Percentiles rank a stretch among this genome's conserved stretches.
Conservation (phyloP, 2,113 vertebrate genomes). For the Empidonax alnorum region DNA sequence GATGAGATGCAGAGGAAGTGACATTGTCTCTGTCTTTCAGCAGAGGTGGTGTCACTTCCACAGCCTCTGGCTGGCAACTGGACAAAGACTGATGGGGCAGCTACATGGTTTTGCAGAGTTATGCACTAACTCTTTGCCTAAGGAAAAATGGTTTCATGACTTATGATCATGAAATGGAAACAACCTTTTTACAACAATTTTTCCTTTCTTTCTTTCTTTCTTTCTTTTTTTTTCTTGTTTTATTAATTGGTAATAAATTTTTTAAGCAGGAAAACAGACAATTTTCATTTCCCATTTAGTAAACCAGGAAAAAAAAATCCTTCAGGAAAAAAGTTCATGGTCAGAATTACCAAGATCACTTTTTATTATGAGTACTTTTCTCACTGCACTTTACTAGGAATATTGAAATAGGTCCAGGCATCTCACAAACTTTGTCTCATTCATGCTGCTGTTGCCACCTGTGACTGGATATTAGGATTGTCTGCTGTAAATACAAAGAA, state of each 20-base stretch:
- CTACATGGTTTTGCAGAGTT: not conserved
- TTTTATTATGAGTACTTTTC: not conserved
- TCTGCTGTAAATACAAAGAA: not conserved
- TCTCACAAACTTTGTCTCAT: not conserved
- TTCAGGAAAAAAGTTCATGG: not conserved
- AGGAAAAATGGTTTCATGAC: not conserved
- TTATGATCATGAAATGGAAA: not conserved
- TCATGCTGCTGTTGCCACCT: not conserved
- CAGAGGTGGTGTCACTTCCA: not conserved
- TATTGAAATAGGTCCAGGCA: not conserved
- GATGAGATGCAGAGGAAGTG: not conserved
- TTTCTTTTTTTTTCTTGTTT: not conserved
- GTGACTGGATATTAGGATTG: not conserved
- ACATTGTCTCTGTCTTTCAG: not conserved
- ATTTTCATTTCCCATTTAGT: not conserved
- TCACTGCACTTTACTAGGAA: not conserved
- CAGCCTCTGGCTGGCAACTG: not conserved
- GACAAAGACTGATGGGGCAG: not conserved
- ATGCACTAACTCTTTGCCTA: not conserved
- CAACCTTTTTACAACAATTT: not conserved
- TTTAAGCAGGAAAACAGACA: not conserved
- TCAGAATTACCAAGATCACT: not conserved
- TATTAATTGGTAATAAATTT: too few relatives aligned
- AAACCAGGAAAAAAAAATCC: not conserved
- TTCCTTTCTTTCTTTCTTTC: not conserved